Evolutionary conservation across 2,797 vertebrate species (phyloP).

Genomic region (Florisuga fusca): DNA sequence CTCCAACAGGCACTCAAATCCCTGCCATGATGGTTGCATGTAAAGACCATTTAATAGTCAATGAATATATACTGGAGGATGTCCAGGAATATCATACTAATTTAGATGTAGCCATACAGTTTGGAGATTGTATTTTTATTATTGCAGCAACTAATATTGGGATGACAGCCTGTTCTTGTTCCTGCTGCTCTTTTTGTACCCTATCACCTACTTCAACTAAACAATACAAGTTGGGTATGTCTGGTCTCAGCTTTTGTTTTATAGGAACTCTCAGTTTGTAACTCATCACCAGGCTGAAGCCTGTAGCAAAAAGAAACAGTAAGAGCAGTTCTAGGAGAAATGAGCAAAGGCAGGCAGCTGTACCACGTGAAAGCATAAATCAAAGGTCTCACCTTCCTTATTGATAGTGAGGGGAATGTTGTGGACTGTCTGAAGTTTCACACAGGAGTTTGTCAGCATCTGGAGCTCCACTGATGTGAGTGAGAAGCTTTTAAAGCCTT

Average conservation of each 20-base stretch:
- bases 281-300: neutral
- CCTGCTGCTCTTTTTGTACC: neutral
- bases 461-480: constrained; percentile 94
- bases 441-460: constrained; percentile 96
- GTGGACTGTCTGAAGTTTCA: constrained; percentile 95
- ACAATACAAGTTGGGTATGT: neutral
- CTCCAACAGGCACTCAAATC: neutral
- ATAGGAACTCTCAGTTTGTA: neutral
- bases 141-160: neutral
- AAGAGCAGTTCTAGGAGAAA: neutral
- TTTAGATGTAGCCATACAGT: neutral
- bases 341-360: neutral
- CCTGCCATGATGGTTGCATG: neutral
- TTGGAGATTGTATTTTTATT: neutral
- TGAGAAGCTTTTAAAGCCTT: constrained; percentile 94
- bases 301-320: neutral
- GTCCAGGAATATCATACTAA: neutral
- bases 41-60: neutral
- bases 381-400: constrained; percentile 87
- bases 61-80: neutral
- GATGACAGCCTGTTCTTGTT: neutral
- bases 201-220: neutral
- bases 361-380: neutral
- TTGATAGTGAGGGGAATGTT: constrained; percentile 92
- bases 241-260: neutral